Evolutionary conservation across 92 coral and sea anemone genomes (phyloP).

Genomic region (Umimayanthus kanabou): DNA sequence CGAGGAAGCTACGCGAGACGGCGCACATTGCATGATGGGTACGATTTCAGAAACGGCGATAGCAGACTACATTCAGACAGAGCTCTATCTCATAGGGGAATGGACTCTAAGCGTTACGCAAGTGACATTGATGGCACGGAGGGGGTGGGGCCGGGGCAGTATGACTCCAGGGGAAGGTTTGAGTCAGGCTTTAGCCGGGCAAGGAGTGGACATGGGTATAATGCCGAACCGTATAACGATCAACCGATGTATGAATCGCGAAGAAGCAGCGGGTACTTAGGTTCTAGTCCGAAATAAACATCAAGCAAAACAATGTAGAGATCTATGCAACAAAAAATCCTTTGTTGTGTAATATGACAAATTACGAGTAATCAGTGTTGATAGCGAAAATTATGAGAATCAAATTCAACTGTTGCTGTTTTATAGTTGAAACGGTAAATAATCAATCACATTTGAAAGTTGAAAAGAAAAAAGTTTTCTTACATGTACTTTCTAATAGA

Average conservation of each 20-base stretch:
- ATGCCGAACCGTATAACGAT: constrained; percentile 8
- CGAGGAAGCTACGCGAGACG: constrained; percentile 48
- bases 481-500: too few relatives aligned
- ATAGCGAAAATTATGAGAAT: too few relatives aligned
- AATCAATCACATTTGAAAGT: too few relatives aligned
- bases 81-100: background rate
- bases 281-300: constrained; percentile 12
- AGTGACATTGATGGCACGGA: constrained; percentile 2
- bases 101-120: constrained; percentile 23
- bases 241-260: constrained; percentile 18
- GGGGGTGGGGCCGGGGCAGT: constrained; percentile 5
- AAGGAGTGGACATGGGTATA: constrained; percentile 21
- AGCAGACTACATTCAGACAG: constrained; percentile 20
- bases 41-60: constrained; percentile 34
- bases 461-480: too few relatives aligned
- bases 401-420: background rate
- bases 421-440: too few relatives aligned
- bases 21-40: constrained; percentile 28
- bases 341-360: background rate
- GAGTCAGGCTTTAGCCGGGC: constrained; percentile 40
- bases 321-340: background rate
- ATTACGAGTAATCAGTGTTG: background rate
- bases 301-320: background rate
- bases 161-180: constrained; percentile 36
- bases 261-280: constrained; percentile 1